Percentiles rank a stretch among this genome's conserved stretches.
These are phyloP conservation scores for Palythoa grandiflora DNA, from an alignment of 92 coral and sea anemone genomes.

Conservation along the genomic window DNA sequence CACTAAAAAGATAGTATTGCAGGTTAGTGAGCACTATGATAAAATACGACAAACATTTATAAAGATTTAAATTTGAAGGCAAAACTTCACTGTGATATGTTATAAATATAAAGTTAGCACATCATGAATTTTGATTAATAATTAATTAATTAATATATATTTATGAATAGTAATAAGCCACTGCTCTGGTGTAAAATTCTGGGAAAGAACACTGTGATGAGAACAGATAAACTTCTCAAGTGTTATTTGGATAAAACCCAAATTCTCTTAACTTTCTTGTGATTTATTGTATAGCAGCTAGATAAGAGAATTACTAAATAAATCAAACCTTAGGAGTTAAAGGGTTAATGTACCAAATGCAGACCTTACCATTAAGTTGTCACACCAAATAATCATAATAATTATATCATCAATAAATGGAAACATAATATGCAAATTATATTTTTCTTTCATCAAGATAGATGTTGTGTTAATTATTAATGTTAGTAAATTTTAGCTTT, in stretches of 20 bases:
- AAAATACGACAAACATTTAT: neutral
- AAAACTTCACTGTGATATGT: neutral
- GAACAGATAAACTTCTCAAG: neutral
- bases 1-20: neutral
- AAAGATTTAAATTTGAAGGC: neutral
- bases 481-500: too few relatives aligned
- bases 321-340: too few relatives aligned
- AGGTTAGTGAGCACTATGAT: neutral
- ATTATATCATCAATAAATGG: too few relatives aligned
- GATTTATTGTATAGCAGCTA: neutral
- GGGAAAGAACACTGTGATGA: neutral
- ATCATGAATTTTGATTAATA: neutral
- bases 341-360: too few relatives aligned
- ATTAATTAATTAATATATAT: neutral
- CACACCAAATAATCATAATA: neutral
- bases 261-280: slow-evolving; percentile 6
- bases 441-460: too few relatives aligned
- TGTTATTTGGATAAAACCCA: neutral
- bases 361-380: too few relatives aligned
- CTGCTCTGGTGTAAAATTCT: slow-evolving; percentile 8
- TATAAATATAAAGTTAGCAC: neutral
- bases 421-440: too few relatives aligned
- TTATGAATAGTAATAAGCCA: slow-evolving; percentile 2
- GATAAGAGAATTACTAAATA: neutral
- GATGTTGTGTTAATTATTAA: neutral